Conservation (phyloP, 1,140 invertebrate genomes). For the Nilaparvata lugens region DNA sequence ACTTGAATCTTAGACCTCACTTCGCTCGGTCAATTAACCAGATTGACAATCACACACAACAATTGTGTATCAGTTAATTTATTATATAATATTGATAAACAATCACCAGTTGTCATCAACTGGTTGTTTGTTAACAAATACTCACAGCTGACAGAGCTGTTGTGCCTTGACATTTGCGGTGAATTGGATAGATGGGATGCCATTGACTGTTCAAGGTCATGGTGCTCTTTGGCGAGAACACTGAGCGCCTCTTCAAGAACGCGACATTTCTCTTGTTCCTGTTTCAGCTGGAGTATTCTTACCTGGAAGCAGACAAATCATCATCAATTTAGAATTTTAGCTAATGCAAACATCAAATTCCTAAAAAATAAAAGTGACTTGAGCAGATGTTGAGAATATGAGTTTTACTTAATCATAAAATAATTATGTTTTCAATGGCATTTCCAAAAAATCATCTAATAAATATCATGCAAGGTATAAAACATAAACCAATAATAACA, state of each 20-base stretch:
- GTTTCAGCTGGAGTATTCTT: constrained; percentile 25
- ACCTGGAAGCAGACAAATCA: constrained; percentile 5
- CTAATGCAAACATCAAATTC: no score
- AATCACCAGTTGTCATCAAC: background rate
- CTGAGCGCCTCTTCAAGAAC: constrained; percentile 57
- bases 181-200: constrained; percentile 31
- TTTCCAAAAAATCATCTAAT: no score
- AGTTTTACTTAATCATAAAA: no score
- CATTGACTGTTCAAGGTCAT: constrained; percentile 54
- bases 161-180: constrained; percentile 12
- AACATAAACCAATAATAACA: no score
- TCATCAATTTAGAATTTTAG: no score
- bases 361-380: no score
- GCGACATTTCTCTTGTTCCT: constrained; percentile 49
- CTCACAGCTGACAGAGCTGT: constrained; percentile 16
- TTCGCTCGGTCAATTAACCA: no score
- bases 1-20: no score
- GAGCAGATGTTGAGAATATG: no score
- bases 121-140: background rate
- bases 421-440: no score
- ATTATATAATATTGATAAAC: background rate
- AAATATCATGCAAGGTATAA: no score
- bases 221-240: constrained; percentile 55
- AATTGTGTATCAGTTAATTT: background rate
- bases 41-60: no score